These are phyloP conservation scores for Pheosia tremula DNA, from an alignment of 2,888 invertebrate species.

Conservation along the genomic window DNA sequence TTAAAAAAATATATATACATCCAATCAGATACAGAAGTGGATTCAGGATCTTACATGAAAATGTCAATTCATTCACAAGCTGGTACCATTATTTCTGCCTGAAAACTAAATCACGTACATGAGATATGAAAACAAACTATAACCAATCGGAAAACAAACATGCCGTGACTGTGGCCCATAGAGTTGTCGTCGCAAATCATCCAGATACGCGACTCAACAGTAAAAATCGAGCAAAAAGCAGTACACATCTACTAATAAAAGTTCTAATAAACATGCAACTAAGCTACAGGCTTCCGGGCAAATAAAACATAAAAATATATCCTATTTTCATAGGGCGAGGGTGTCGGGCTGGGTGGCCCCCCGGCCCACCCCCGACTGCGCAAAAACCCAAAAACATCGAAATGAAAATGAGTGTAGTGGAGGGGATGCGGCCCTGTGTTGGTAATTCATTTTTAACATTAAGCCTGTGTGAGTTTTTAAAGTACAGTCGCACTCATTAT, in stretches of 20 bases:
- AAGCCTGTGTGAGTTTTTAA: conserved; percentile 83
- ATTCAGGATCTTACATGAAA: neutral
- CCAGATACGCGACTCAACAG: conserved; percentile 38
- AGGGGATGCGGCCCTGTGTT: conserved; percentile 75
- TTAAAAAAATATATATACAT: too few relatives aligned
- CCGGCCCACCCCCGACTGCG: conserved; percentile 71
- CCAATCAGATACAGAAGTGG: too few relatives aligned
- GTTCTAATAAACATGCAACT: conserved; percentile 85
- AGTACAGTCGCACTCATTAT: conserved; percentile 67
- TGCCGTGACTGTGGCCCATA: conserved; percentile 70
- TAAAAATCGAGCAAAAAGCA: conserved; percentile 57
- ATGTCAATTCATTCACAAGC: neutral
- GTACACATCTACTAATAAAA: conserved; percentile 83
- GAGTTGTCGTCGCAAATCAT: conserved; percentile 71
- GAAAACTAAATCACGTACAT: conserved; percentile 1
- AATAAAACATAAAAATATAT: conserved; percentile 85
- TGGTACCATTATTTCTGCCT: neutral
- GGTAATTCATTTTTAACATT: conserved; percentile 85
- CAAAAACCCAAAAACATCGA: conserved; percentile 86
- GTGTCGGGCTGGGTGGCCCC: conserved; percentile 55
- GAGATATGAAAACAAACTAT: neutral
- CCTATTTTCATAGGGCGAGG: conserved; percentile 84
- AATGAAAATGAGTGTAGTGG: conserved; percentile 84
- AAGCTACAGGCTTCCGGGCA: conserved; percentile 83
- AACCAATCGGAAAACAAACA: conserved; percentile 45